These are phyloP conservation scores for Parnassius smintheus DNA, from an alignment of 2,888 invertebrate genomes.

Conservation along the genomic window DNA sequence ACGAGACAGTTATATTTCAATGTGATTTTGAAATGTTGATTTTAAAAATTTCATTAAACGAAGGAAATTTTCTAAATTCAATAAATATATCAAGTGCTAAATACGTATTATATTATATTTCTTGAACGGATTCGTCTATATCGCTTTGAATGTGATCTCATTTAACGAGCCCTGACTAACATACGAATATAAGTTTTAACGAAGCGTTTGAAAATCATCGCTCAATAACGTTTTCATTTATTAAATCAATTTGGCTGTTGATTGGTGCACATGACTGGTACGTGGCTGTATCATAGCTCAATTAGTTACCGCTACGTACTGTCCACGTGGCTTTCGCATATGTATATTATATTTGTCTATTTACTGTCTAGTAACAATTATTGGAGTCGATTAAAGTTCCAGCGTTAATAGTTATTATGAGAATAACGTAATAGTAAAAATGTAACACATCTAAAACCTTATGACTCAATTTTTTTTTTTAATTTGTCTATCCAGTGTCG, in stretches of 20 bases:
- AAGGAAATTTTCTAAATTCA: conserved; percentile 26
- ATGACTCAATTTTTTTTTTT: background rate
- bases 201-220: conserved; percentile 1
- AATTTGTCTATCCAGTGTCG: background rate
- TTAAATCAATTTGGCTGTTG: conserved; percentile 22
- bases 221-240: conserved; percentile 13
- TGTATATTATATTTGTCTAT: background rate
- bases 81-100: conserved; percentile 15
- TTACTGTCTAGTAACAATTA: conserved; percentile 5
- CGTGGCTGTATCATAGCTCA: conserved; percentile 11
- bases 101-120: background rate
- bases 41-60: conserved; percentile 13
- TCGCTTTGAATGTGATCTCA: conserved; percentile 27
- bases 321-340: background rate
- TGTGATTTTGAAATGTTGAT: background rate
- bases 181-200: conserved; percentile 2
- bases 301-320: conserved; percentile 9
- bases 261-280: conserved; percentile 21
- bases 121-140: background rate
- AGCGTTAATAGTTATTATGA: conserved; percentile 10
- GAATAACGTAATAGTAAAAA: too few relatives aligned
- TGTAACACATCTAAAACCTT: too few relatives aligned
- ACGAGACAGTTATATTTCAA: too few relatives aligned
- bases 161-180: conserved; percentile 9
- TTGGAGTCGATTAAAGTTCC: conserved; percentile 8